Conservation (phyloP, 2,797 vertebrate genomes). For the Apogon hyalosoma region DNA sequence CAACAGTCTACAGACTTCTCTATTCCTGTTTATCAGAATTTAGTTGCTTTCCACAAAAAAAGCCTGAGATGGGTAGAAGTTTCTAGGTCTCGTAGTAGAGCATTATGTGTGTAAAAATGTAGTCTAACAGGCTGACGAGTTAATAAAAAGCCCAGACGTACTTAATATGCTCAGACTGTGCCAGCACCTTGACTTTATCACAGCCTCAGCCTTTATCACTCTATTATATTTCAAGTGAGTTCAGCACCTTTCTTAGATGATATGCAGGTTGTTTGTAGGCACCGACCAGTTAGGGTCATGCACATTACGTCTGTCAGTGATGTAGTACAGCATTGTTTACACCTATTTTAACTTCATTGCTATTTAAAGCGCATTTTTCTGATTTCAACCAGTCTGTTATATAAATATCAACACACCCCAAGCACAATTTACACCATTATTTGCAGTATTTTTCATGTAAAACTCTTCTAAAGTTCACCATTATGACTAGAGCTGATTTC, state of each 20-base stretch:
- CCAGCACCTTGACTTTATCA: slow-evolving; percentile 50
- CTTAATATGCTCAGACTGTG: slow-evolving; percentile 65
- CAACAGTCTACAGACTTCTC: slow-evolving; percentile 14
- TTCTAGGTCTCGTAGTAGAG: slow-evolving; percentile 17
- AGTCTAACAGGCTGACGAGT: slow-evolving; percentile 39
- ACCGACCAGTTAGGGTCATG: not conserved
- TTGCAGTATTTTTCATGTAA: not conserved
- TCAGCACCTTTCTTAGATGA: not conserved
- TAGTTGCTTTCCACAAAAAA: not conserved
- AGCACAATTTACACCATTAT: not conserved
- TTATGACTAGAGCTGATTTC: not conserved
- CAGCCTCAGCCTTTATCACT: slow-evolving; percentile 32
- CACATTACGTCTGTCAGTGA: not conserved
- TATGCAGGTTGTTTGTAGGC: not conserved
- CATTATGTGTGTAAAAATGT: slow-evolving; percentile 48
- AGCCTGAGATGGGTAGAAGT: not conserved
- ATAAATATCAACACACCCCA: not conserved
- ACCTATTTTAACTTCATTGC: not conserved
- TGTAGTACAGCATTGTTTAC: not conserved
- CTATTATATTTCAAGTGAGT: slow-evolving; percentile 1
- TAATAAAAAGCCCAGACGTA: slow-evolving; percentile 74
- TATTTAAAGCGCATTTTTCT: not conserved
- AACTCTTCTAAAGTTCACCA: slow-evolving; percentile 4
- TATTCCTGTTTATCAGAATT: slow-evolving; percentile 12
- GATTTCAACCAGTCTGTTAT: not conserved